phyloP scores from a whole-genome alignment of 2,797 vertebrate genomes.

The Argya squamiceps region DNA sequence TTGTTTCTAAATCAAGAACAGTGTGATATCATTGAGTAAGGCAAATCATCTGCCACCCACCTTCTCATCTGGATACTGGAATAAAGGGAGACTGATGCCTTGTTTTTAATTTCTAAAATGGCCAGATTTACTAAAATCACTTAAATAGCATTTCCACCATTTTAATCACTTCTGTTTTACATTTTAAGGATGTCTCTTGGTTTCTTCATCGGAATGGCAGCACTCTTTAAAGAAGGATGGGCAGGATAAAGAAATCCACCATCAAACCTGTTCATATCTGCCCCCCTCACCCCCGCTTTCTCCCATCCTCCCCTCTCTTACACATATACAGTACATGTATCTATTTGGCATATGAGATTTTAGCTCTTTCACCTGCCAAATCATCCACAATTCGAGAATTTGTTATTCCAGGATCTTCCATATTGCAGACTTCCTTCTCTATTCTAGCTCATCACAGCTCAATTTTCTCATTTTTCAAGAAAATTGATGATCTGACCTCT shows the following conservation, averaged over 20 bases:
- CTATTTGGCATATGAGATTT: neutral
- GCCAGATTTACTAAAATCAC: neutral
- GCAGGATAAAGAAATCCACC: neutral
- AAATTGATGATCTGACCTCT: neutral
- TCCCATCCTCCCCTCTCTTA: neutral
- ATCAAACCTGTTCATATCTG: neutral
- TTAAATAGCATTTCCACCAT: neutral
- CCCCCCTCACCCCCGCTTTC: fast-evolving
- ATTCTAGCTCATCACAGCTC: neutral
- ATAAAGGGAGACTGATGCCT: neutral
- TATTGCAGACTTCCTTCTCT: neutral
- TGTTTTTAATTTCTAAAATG: neutral
- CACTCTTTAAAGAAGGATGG: neutral
- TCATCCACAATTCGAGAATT: neutral
- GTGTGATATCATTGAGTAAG: neutral
- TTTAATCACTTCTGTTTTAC: neutral
- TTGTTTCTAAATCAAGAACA: neutral
- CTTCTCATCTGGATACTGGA: neutral
- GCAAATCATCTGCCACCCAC: neutral
- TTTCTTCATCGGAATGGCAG: neutral
- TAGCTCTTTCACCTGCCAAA: neutral
- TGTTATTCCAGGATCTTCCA: neutral
- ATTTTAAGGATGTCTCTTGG: neutral
- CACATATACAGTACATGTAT: neutral
- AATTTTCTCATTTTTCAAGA: neutral